A percentile compares a stretch with the other conserved stretches of the same genome.
Evolutionary conservation across 2,797 vertebrate species (phyloP).

Genomic region (Neopelma chrysocephalum): DNA sequence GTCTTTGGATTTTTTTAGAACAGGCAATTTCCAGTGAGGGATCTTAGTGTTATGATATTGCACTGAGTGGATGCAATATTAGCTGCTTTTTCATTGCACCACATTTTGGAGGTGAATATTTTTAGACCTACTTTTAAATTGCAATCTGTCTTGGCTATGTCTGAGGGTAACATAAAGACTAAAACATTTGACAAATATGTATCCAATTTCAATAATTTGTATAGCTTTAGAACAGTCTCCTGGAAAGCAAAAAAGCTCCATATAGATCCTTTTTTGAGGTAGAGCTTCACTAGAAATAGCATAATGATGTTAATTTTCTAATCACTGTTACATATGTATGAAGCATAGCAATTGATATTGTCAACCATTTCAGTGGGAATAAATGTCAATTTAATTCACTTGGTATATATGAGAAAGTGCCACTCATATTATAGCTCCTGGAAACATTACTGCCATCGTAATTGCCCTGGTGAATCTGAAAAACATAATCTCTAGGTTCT

Average conservation of each 20-base stretch:
- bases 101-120: background rate
- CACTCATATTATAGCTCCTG: background rate
- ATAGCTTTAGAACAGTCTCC: background rate
- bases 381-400: slow-evolving; percentile 23
- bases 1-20: background rate
- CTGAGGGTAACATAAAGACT: background rate
- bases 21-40: background rate
- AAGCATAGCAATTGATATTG: slow-evolving; percentile 4
- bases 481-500: background rate
- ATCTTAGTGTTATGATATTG: background rate
- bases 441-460: slow-evolving; percentile 4
- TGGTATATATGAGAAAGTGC: background rate
- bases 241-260: background rate
- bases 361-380: slow-evolving; percentile 15
- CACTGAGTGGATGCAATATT: background rate
- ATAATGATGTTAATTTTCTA: slow-evolving; percentile 55
- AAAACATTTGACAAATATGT: background rate
- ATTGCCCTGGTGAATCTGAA: background rate
- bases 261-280: background rate
- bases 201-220: background rate
- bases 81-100: background rate
- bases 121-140: background rate
- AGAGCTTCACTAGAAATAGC: slow-evolving; percentile 1
- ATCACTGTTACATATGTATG: background rate
- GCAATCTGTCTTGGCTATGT: background rate